phyloP scores from a whole-genome alignment of 2,888 invertebrate genomes.

The Enoplolaimus lenunculus region DNA sequence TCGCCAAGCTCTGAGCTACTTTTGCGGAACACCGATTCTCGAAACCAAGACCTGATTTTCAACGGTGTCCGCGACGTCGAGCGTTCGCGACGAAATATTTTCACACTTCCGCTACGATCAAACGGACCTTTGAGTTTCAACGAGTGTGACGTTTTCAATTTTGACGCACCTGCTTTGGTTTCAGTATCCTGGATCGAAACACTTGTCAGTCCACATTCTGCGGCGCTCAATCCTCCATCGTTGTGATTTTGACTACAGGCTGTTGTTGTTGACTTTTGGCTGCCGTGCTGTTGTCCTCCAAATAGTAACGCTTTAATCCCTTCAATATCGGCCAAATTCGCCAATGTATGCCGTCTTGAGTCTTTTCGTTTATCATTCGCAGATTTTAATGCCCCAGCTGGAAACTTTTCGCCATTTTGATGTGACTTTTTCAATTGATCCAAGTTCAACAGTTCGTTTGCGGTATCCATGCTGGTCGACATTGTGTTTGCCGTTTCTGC shows the following conservation, averaged over 20 bases:
- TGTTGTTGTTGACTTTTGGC: neutral
- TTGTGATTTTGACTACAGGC: neutral
- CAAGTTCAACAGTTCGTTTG: no score
- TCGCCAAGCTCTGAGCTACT: conserved; percentile 2
- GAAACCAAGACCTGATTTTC: conserved; percentile 1
- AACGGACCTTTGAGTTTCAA: neutral
- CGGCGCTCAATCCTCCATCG: neutral
- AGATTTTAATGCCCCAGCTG: no score
- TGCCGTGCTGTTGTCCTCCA: neutral
- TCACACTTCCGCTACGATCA: conserved; percentile 12
- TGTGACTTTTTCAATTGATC: no score
- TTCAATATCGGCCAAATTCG: conserved; percentile 29
- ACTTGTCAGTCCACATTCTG: neutral
- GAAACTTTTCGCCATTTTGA: no score
- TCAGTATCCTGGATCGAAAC: neutral
- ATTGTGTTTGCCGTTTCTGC: neutral
- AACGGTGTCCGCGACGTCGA: neutral
- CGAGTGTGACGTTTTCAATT: neutral
- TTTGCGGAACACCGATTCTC: conserved; percentile 7
- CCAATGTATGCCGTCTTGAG: conserved; percentile 29
- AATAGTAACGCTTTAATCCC: conserved; percentile 19
- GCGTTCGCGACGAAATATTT: conserved; percentile 11
- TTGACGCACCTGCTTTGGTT: neutral
- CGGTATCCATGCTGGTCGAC: no score
- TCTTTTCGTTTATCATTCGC: conserved; percentile 25